These are phyloP conservation scores for Ornithorhynchus anatinus DNA, from an alignment of 2,113 vertebrate species.

Conservation along the genomic window DNA sequence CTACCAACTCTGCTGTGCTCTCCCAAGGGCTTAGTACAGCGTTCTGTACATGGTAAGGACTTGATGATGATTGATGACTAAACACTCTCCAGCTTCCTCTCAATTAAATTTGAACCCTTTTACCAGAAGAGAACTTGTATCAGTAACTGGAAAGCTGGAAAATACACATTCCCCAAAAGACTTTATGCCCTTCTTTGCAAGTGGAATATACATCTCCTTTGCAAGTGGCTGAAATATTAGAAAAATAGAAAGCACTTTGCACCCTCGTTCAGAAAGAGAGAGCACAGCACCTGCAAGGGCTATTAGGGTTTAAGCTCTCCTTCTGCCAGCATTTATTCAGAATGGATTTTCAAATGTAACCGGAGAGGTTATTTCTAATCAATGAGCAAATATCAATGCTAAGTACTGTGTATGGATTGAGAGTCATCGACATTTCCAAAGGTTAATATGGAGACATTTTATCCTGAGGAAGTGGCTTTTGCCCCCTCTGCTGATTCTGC, in stretches of 20 bases:
- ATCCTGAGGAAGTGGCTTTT: conserved; percentile 39
- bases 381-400: conserved; percentile 21
- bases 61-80: too few species aligned
- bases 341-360: conserved; percentile 30
- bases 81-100: too few species aligned
- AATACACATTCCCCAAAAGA: too few species aligned
- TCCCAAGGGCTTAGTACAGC: too few species aligned
- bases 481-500: background rate
- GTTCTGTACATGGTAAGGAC: too few species aligned
- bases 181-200: too few species aligned
- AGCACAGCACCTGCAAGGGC: conserved; percentile 4
- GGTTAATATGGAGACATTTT: conserved; percentile 49
- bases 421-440: conserved; percentile 40
- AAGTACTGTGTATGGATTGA: conserved; percentile 38
- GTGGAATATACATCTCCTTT: too few species aligned
- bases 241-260: conserved; percentile 21
- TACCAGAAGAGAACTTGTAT: too few species aligned
- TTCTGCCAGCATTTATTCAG: conserved; percentile 3
- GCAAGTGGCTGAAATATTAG: conserved; percentile 16
- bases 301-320: conserved; percentile 19
- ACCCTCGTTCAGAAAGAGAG: background rate
- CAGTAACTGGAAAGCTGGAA: too few species aligned
- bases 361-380: conserved; percentile 26
- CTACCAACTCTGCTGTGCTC: too few species aligned
- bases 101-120: too few species aligned